Percentiles rank a stretch among this genome's conserved stretches.
Evolutionary conservation across 2,113 vertebrate species (phyloP).

Genomic region (Ceratotherium simum): DNA sequence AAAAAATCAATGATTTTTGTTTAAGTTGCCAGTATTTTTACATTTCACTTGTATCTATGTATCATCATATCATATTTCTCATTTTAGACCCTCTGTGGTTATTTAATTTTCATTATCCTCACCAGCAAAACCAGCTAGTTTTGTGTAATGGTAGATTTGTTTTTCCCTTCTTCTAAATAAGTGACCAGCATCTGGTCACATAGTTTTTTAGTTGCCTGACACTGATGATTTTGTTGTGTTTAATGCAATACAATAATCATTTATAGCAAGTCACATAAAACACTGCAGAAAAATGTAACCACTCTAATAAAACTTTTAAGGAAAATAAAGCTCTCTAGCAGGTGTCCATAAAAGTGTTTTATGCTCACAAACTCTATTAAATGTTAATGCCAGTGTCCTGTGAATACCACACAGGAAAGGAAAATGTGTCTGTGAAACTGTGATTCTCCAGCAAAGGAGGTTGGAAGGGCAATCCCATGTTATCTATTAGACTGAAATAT

Average conservation of each 20-base stretch:
- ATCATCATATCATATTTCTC: conserved; percentile 84
- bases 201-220: conserved; percentile 14
- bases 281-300: conserved; percentile 84
- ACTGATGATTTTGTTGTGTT: conserved; percentile 67
- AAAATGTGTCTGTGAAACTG: conserved; percentile 82
- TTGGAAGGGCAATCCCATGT: conserved; percentile 79
- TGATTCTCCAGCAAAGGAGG: conserved; percentile 78
- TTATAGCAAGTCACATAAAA: conserved; percentile 83
- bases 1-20: conserved; percentile 86
- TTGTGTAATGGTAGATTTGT: conserved; percentile 8
- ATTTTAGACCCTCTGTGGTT: conserved; percentile 78
- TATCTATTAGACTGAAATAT: conserved; percentile 87
- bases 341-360: conserved; percentile 86
- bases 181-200: conserved; percentile 35
- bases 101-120: conserved; percentile 76
- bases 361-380: conserved; percentile 84
- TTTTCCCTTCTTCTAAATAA: conserved; percentile 33
- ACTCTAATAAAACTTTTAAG: conserved; percentile 86
- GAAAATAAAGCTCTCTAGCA: conserved; percentile 87
- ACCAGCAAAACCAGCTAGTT: conserved; percentile 67
- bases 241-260: conserved; percentile 74
- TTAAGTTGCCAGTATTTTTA: conserved; percentile 83
- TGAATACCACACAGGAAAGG: conserved; percentile 81
- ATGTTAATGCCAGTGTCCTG: conserved; percentile 83
- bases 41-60: conserved; percentile 82